Base-by-base conservation (phyloP, 2,113 vertebrate genomes). In the Hoplias malabaricus region DNA sequence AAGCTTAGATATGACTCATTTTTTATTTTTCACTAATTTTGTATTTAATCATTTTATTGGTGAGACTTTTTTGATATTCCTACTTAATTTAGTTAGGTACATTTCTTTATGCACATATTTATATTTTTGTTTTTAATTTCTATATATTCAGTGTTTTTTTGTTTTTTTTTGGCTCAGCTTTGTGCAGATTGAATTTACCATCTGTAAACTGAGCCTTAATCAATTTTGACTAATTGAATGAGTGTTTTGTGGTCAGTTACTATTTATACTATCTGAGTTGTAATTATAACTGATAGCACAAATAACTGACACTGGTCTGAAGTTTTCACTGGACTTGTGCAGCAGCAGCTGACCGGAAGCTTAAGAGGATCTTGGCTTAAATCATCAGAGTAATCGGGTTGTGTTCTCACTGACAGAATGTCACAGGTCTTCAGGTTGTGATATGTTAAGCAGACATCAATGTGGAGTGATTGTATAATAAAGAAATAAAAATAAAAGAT, bases 311-410 rank as follows among this genome's bases (percentile, higher is more conserved):
- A 73, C 11, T 34, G 36, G 46, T 65, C 33, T 34, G 19, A 13
- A 21, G 31, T 21, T 61, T 57, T 67, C n/a, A 29, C 9, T 4
- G 56, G 54, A 13, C 48, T 50, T 14, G n/a, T 69, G 46, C 34
- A 23, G 46, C 25, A 83, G 36, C 80, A 82, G 83, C 82, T 83
- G 88, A 85, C 83, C 77, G 79, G 82, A 70, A 80, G 77, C 75
- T 80, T 72, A 59, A 85, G 86, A 83, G 67, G 90, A 89, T 91
- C 87, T 84, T 69, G 83, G 25, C 72, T 92, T 92, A 91, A 90
- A 88, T 87, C 25, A 84, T 92, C 89, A 87, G 84, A 16, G 66
- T 92, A 92, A 92, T 89, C 56, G 88, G 91, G 89, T 93, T 92
- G 85, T 46, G 73, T 54, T 87, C 86, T 88, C 67, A 76, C 68